phyloP scores from a whole-genome alignment of 2,888 invertebrate species.

The Microplitis manilae region DNA sequence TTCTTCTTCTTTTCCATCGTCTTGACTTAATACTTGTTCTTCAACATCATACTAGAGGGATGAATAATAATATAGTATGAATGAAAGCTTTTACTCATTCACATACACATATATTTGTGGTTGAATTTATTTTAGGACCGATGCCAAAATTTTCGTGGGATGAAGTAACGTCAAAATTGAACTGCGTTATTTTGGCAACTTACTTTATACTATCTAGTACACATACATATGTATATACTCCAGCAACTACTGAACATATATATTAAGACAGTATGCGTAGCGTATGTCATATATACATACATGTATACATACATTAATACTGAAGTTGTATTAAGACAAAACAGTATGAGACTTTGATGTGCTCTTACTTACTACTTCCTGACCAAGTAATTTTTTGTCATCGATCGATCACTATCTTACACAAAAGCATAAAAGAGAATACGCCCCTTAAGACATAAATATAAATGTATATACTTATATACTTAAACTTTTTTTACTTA shows the following conservation, averaged over 20 bases:
- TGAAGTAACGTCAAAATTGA: neutral
- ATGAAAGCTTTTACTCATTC: neutral
- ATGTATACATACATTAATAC: neutral
- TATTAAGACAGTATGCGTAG: too few species aligned
- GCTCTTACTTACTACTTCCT: neutral
- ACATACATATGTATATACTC: too few species aligned
- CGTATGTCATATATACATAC: too few species aligned
- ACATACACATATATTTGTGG: neutral
- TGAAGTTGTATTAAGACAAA: neutral
- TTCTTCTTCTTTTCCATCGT: neutral
- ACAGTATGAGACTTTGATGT: neutral
- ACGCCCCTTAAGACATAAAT: constrained; percentile 5
- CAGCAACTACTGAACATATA: too few species aligned
- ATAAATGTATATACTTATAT: neutral
- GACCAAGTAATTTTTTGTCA: constrained; percentile 1
- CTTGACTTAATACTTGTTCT: constrained; percentile 7
- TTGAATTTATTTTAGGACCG: constrained; percentile 39
- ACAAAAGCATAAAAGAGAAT: constrained; percentile 4
- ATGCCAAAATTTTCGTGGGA: constrained; percentile 21
- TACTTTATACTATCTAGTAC: neutral
- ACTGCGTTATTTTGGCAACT: neutral
- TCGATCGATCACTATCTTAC: constrained; percentile 23
- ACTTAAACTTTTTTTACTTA: neutral
- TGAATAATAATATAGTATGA: constrained; percentile 40
- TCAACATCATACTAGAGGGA: neutral